Evolutionary conservation across 1,140 invertebrate genomes (phyloP).

Genomic region (Achroia grisella): DNA sequence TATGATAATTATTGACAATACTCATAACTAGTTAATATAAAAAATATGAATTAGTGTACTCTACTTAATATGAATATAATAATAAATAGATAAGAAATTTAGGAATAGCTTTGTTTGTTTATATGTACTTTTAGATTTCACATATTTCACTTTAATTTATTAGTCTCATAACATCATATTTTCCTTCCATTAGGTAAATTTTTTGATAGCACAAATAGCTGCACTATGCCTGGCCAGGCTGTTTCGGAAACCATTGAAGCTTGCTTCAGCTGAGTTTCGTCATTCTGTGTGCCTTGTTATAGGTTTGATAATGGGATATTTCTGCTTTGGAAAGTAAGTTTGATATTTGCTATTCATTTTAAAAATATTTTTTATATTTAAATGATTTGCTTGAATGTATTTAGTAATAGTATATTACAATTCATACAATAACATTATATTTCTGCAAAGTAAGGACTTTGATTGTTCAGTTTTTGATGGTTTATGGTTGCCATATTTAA

Average conservation of each 20-base stretch:
- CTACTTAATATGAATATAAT: no score
- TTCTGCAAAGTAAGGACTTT: no score
- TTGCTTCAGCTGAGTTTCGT: slow-evolving; percentile 79
- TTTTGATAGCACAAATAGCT: slow-evolving; percentile 85
- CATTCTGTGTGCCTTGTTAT: slow-evolving; percentile 84
- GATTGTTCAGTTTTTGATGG: no score
- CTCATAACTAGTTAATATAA: no score
- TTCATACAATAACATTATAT: no score
- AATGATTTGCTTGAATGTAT: no score
- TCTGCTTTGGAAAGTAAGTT: slow-evolving; percentile 90
- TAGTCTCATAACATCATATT: slow-evolving; percentile 19
- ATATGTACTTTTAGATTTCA: neutral
- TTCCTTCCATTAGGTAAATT: slow-evolving; percentile 83
- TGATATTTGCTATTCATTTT: slow-evolving; percentile 5
- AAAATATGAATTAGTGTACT: no score
- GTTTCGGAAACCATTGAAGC: slow-evolving; percentile 82
- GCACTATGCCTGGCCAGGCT: slow-evolving; percentile 83
- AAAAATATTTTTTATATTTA: no score
- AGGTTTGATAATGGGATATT: slow-evolving; percentile 86
- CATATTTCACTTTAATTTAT: slow-evolving; percentile 10
- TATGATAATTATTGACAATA: no score
- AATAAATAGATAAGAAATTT: no score
- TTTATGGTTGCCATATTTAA: no score
- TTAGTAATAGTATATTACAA: no score
- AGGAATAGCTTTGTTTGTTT: slow-evolving; percentile 1